phyloP scores from a whole-genome alignment of 2,113 vertebrate genomes.

The Notothenia rossii region DNA sequence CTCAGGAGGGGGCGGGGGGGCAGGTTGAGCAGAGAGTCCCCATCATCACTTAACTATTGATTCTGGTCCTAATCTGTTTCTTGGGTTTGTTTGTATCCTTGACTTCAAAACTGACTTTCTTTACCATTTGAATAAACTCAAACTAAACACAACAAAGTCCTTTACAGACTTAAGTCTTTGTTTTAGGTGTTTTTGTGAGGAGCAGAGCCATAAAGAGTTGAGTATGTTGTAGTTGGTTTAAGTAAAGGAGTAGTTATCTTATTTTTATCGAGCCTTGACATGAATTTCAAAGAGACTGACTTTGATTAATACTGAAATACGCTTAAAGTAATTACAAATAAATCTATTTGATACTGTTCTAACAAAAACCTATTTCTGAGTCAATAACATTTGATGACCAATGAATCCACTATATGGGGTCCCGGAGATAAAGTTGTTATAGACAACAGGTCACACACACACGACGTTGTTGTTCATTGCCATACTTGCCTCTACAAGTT shows the following conservation, averaged over 20 bases:
- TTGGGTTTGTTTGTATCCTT: background rate
- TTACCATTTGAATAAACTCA: constrained; percentile 8
- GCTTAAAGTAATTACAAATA: background rate
- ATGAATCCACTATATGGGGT: constrained; percentile 61
- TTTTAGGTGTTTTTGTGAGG: constrained; percentile 15
- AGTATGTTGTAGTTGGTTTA: background rate
- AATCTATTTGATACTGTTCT: background rate
- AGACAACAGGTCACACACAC: constrained; percentile 77
- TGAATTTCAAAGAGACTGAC: constrained; percentile 8
- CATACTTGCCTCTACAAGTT: constrained; percentile 99
- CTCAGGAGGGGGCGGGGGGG: constrained; percentile 24
- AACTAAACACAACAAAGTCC: constrained; percentile 6
- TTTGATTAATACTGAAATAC: background rate
- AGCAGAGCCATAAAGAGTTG: constrained; percentile 17
- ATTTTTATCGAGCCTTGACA: constrained; percentile 24
- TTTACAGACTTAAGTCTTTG: background rate
- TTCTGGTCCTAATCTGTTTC: background rate
- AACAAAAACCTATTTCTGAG: constrained; percentile 22
- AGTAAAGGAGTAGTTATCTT: constrained; percentile 30
- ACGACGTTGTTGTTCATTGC: constrained; percentile 73
- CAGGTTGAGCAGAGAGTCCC: constrained; percentile 20
- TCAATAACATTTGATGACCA: constrained; percentile 77
- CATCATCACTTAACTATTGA: background rate
- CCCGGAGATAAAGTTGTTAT: constrained; percentile 77
- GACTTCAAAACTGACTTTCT: constrained; percentile 2